Evolutionary conservation across 30 jellyfish, hydroid and myxozoan species (phyloP).

Genomic region (Euphysa ruthae): DNA sequence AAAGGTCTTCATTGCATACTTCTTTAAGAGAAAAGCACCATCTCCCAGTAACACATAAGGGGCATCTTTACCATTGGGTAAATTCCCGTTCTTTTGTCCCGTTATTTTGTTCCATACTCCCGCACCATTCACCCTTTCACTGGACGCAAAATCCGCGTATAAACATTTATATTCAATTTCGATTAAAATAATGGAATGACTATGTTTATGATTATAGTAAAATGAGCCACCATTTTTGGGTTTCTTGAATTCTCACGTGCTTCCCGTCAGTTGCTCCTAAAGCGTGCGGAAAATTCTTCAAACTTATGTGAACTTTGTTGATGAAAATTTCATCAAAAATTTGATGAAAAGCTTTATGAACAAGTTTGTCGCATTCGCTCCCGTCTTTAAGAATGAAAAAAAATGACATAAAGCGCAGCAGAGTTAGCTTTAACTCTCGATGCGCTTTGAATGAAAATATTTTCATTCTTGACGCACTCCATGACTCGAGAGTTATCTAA

Average conservation of each 20-base stretch:
- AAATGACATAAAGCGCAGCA: no score
- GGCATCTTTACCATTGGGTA: background rate
- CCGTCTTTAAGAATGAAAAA: no score
- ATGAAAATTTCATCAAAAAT: no score
- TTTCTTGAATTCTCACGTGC: background rate
- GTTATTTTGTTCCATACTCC: constrained; percentile 41
- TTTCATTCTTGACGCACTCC: no score
- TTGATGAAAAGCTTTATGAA: no score
- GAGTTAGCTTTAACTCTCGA: no score
- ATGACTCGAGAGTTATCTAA: no score
- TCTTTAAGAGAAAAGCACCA: constrained; percentile 53
- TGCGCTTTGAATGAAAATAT: no score
- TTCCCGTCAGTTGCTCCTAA: background rate
- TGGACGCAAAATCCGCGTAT: no score
- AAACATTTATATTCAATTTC: background rate
- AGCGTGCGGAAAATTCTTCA: constrained; percentile 11
- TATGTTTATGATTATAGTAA: constrained; percentile 6
- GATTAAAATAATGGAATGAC: background rate
- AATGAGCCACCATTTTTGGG: constrained; percentile 11
- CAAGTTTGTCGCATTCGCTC: no score
- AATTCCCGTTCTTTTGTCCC: background rate
- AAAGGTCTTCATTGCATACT: constrained; percentile 37
- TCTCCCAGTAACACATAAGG: constrained; percentile 45
- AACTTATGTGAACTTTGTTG: no score
- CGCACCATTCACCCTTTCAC: constrained; percentile 17